Base-by-base conservation (phyloP, 2,888 invertebrate genomes). In the Fabriciana adippe region DNA sequence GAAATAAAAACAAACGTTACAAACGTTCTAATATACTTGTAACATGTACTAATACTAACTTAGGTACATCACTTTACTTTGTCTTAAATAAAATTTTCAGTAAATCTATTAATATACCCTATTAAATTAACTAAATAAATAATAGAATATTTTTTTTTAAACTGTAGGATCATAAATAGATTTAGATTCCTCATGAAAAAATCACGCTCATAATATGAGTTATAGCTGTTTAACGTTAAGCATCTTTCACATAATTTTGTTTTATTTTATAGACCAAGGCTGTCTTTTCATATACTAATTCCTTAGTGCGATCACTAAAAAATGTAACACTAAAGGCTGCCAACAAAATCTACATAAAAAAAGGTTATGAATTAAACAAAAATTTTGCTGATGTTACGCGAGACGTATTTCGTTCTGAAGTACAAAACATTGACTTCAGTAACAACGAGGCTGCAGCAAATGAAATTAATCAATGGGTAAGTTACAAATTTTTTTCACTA, bases 391-490 rank as follows among this genome's bases (percentile, higher is more conserved):
- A 83, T 1, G 73, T 94, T 0, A 93, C 95, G 0, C 82, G 83
- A 16, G 89, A 93, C 11, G 84, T 93, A 26, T 97, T 96, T 77
- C 81, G 89, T 2, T 94, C 96, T 0, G 94, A 94, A 70, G 93
- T 94, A 0, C 88, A 95, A 76, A 87, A 88, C 18, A 71, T 97
- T 0, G 86, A 96, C 76, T 97, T 97, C 73, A 64, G 61, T 0
- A 74, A 94, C 18, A 84, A 88, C 0, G 69, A 57, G 0, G 81
- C 80, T 8, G 90, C 94, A 2, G 93, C 93, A 0, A 74, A 86
- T 0, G 88, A 84, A 11, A 97, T 99, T 60, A 99, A 99, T 79
- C 70, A 81, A 0, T 98, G 97, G 97, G 97, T 91, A 81, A 77
- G 48, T 41, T 16, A 14, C 50, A 16, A n/a, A 5, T 15, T 48